Conservation (phyloP, 2,797 vertebrate genomes). For the Melanotaenia pygmaea region DNA sequence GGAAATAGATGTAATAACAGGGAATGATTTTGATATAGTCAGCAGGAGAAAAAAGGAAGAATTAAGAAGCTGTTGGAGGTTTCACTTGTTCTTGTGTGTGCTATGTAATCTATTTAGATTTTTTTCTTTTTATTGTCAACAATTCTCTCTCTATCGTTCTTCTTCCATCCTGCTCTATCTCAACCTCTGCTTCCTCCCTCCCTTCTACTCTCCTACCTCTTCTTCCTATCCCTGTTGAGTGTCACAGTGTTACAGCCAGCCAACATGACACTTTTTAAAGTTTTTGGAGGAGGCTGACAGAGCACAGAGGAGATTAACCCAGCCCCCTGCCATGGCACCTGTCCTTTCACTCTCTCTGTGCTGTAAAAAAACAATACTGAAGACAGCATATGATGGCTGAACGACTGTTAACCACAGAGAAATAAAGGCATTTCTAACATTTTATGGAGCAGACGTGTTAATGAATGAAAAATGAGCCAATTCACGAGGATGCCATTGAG, state of each 20-base stretch:
- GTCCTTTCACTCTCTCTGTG: constrained; percentile 54
- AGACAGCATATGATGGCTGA: constrained; percentile 34
- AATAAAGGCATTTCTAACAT: constrained; percentile 12
- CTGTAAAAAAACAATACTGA: constrained; percentile 52
- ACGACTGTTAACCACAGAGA: constrained; percentile 24
- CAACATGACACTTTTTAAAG: constrained; percentile 79
- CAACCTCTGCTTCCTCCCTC: constrained; percentile 48
- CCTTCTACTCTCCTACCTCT: constrained; percentile 45
- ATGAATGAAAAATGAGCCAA: neutral
- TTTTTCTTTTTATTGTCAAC: constrained; percentile 37
- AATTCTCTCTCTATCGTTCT: constrained; percentile 36
- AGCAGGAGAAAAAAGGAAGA: constrained; percentile 31
- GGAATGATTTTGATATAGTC: constrained; percentile 79
- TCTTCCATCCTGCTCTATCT: constrained; percentile 56
- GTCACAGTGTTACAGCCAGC: constrained; percentile 72
- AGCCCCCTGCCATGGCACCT: constrained; percentile 71
- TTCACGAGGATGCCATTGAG: neutral
- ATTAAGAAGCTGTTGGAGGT: constrained; percentile 35
- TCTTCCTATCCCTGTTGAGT: constrained; percentile 72
- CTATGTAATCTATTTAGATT: constrained; percentile 46
- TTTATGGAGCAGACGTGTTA: constrained; percentile 1
- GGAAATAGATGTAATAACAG: constrained; percentile 80
- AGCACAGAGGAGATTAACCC: constrained; percentile 75
- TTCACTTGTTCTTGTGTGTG: constrained; percentile 33
- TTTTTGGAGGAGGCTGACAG: constrained; percentile 76